Evolutionary conservation across 2,888 invertebrate species (phyloP), one percentile per base, ranked within the genome.

Genomic region (Leucania comma): DNA sequence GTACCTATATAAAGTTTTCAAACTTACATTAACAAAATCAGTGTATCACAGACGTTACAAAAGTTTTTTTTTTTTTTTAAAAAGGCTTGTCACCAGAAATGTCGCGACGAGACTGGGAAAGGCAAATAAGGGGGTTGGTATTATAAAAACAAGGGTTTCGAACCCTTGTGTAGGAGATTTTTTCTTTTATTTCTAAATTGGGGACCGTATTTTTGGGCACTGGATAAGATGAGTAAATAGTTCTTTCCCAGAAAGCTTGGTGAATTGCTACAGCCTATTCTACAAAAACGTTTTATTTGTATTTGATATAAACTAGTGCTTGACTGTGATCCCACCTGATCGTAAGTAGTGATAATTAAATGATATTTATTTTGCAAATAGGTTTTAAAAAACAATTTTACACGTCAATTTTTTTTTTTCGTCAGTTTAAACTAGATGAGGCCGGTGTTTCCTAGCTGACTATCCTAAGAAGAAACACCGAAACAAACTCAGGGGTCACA

Each of bases 111-210:
- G 90, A 90, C 92, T 93, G 94, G 88, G 93, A 94, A 93, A 93
- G 89, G 90, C 89, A 94, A 94, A 94, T 90, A 94, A 88, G 89
- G 92, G 93, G 84, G 89, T 88, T 86, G 83, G 86, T 81, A 87
- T 88, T 90, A 89, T 86, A 92, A 93, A 92, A 94, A 93, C 92
- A 93, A 90, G 92, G 92, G 91, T 81, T 63, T 84, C 68, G 80
- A 53, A 79, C 90, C 86, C 88, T 88, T 83, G 71, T 69, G 75
- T 76, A 73, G 59, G 58, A 72, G 64, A 80, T 86, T 88, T 88
- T 90, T 90, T 84, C 81, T 80, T 81, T 78, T 72, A 72, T 76
- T 79, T 71, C 72, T 65, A 76, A 80, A 68, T 62, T 75, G 67
- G 70, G 75, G 75, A 38, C 76, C 73, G 74, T 73, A 75, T 68